Base-by-base conservation (phyloP, 2,888 invertebrate genomes). In the Drosophila pseudotakahashii region DNA sequence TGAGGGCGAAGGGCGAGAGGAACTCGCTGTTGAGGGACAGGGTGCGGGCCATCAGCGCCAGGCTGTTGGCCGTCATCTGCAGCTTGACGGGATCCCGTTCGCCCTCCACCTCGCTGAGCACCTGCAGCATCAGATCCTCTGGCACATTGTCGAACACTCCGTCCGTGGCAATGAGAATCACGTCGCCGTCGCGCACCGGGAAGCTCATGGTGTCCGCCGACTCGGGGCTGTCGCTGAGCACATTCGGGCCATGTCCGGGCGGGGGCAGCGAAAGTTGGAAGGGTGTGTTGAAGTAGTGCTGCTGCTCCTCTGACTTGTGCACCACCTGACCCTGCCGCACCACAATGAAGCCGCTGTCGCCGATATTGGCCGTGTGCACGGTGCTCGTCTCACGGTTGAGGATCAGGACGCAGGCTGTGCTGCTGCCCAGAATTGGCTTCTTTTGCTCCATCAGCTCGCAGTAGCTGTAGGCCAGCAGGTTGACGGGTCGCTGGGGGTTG, bases 71-170 rank as follows among this genome's bases (percentile, higher is more conserved):
- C 71, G 97, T 97, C 84, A 95, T 96, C 92, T 98, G 98, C 81
- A 98, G 93, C 84, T 94, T 94, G 76, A 94, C 94, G 47, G 96
- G 94, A 92, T 96, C 96, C 41, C 93, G 93, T 85, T 95, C 95
- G 9, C 95, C 95, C 89, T 95, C 94, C 68, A 95, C 95, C 92
- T 95, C 94, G 79, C 94, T 93, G 92, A 99, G 94, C 92, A 98
- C 97, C 53, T 96, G 95, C 80, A 98, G 94, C 88, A 99, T 94
- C 91, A 98, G 94, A 78, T 96, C 95, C 89, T 98, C 98, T 70
- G 98, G 98, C 86, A 99, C 96, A 93, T 99, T 99, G 93, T 99
- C 99, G 93, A 99, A 99, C 61, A 99, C 97, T 58, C 99, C 99
- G 93, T 99, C 99, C 1, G 99, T 99, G 26, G 98, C 99, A 59